A percentile compares a stretch with the other conserved stretches of the same genome.
These are phyloP conservation scores for Leptobrachium ailaonicum DNA, from an alignment of 2,113 vertebrate genomes.

Conservation along the genomic window DNA sequence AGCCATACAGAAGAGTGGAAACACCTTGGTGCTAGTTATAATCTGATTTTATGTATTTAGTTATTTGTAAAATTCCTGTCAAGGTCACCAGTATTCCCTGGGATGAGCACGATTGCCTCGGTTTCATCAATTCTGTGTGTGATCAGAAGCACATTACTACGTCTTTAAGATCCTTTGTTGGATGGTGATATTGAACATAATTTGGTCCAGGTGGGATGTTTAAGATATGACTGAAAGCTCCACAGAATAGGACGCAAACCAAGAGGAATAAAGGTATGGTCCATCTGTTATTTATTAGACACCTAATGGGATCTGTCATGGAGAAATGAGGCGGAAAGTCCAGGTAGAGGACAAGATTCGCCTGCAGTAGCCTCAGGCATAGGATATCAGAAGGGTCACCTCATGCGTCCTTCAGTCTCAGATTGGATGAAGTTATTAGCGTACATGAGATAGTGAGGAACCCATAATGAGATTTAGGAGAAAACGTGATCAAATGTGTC, in stretches of 20 bases:
- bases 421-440: slow-evolving; percentile 20
- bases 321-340: slow-evolving; percentile 43
- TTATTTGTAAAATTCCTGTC: too few species aligned
- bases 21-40: too few species aligned
- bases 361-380: slow-evolving; percentile 37
- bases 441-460: background rate
- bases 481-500: background rate
- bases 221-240: background rate
- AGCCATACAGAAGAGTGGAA: too few species aligned
- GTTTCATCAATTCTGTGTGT: background rate
- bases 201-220: background rate
- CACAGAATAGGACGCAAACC: slow-evolving; percentile 10
- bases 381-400: slow-evolving; percentile 44
- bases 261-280: slow-evolving; percentile 18
- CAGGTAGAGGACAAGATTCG: slow-evolving; percentile 48
- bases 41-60: too few species aligned
- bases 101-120: too few species aligned
- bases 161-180: background rate
- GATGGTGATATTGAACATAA: background rate
- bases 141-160: background rate
- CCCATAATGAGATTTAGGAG: slow-evolving; percentile 32
- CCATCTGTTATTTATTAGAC: slow-evolving; percentile 49
- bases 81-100: too few species aligned
- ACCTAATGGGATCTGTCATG: slow-evolving; percentile 47
- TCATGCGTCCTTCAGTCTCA: slow-evolving; percentile 36